A percentile compares a stretch with the other conserved stretches of the same genome.
Conservation (phyloP, 2,888 invertebrate species). For the Gryllus longicercus region DNA sequence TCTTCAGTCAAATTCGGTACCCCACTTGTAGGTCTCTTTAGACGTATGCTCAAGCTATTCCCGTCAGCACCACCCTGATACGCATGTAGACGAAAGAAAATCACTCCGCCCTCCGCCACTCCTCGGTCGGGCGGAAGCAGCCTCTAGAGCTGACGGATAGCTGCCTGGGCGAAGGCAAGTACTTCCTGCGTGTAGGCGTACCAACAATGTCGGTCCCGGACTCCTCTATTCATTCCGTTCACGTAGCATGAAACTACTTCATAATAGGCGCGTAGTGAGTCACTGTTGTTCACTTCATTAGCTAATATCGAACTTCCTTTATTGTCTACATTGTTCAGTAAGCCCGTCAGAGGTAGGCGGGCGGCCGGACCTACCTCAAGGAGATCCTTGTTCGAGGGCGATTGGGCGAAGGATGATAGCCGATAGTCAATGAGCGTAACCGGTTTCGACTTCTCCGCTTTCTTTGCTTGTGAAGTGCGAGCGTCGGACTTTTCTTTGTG, state of each 20-base stretch:
- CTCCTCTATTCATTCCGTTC: constrained; percentile 17
- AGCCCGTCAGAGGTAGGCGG: neutral
- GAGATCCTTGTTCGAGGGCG: neutral
- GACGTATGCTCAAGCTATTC: no score
- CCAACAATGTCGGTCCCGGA: neutral
- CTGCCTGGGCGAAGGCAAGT: no score
- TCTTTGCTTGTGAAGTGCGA: neutral
- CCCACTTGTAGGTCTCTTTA: no score
- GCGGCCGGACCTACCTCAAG: neutral
- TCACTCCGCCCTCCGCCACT: neutral
- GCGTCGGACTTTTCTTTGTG: neutral
- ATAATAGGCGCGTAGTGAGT: constrained; percentile 17
- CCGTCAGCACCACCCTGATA: no score
- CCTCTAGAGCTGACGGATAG: no score
- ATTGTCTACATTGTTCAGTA: neutral
- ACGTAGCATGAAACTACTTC: constrained; percentile 1
- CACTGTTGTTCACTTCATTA: constrained; percentile 9
- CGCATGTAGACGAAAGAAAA: neutral
- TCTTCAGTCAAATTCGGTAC: no score
- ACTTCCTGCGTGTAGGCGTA: no score
- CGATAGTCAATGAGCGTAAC: neutral
- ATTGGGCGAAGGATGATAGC: neutral
- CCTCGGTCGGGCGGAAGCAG: neutral
- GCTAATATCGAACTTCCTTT: constrained; percentile 11
- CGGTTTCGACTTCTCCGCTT: neutral